A percentile compares a stretch with the other conserved stretches of the same genome.
phyloP scores from a whole-genome alignment of 2,888 invertebrate species.

The Ischnus inquisitorius region DNA sequence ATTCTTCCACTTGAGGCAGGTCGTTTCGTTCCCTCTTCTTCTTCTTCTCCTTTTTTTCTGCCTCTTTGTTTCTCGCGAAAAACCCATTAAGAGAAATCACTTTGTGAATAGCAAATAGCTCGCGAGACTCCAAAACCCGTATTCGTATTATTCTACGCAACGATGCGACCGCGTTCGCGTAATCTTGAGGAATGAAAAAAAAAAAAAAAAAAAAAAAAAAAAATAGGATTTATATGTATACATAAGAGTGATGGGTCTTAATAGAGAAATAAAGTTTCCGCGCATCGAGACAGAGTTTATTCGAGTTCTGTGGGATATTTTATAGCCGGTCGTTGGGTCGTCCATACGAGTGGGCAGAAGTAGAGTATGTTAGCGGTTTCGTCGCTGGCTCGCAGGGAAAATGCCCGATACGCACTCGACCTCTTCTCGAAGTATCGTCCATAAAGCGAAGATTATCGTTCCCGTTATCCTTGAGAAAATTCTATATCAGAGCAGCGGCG shows the following conservation, averaged over 20 bases:
- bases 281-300: neutral
- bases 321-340: slow-evolving; percentile 25
- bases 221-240: no score
- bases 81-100: neutral
- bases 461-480: slow-evolving; percentile 56
- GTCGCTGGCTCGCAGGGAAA: neutral
- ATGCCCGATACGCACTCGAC: slow-evolving; percentile 5
- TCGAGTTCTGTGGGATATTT: slow-evolving; percentile 25
- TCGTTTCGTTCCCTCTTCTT: neutral
- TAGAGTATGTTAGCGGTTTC: neutral
- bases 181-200: slow-evolving; percentile 29
- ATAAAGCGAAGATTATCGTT: slow-evolving; percentile 60
- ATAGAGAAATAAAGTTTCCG: slow-evolving; percentile 12
- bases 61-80: neutral
- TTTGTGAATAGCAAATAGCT: neutral
- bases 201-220: slow-evolving; percentile 11
- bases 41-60: neutral
- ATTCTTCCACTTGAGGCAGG: neutral
- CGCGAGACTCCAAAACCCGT: neutral
- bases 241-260: neutral
- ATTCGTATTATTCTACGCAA: slow-evolving; percentile 8
- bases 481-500: slow-evolving; percentile 10
- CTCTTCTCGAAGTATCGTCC: slow-evolving; percentile 28
- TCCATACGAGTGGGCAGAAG: neutral
- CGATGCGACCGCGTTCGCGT: neutral